Percentiles rank a stretch among this genome's conserved stretches.
These are phyloP conservation scores for Aldabrachelys gigantea DNA, from an alignment of 2,113 vertebrate species.

Conservation along the genomic window DNA sequence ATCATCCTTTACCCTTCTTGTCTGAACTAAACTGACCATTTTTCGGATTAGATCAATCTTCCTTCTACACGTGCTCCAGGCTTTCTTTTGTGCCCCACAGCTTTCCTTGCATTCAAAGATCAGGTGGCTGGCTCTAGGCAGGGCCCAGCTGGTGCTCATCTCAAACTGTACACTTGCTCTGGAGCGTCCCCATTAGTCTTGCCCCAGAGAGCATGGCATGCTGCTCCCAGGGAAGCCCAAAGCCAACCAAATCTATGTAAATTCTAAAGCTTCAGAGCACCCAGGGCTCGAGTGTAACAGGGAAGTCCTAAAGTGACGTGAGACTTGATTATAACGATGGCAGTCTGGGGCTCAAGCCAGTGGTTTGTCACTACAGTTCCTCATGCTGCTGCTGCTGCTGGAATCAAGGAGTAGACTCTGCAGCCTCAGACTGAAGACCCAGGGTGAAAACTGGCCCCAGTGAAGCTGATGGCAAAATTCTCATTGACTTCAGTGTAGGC, in stretches of 20 bases:
- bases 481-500: not conserved
- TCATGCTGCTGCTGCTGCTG: slow-evolving; percentile 25
- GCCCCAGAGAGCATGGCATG: not conserved
- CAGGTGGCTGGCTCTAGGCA: slow-evolving; percentile 64
- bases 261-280: not conserved
- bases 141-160: slow-evolving; percentile 49
- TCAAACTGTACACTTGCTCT: not conserved
- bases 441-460: not conserved
- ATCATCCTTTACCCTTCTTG: slow-evolving; percentile 6
- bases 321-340: slow-evolving; percentile 20
- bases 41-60: slow-evolving; percentile 57
- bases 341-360: slow-evolving; percentile 44
- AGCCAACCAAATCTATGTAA: not conserved
- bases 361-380: slow-evolving; percentile 66
- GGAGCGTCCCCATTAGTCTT: slow-evolving; percentile 44
- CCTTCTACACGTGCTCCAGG: slow-evolving; percentile 42
- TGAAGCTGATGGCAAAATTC: not conserved
- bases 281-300: slow-evolving; percentile 37
- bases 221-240: slow-evolving; percentile 52
- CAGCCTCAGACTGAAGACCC: not conserved
- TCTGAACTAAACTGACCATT: slow-evolving; percentile 20
- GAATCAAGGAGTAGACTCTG: not conserved
- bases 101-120: not conserved
- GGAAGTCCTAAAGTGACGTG: slow-evolving; percentile 26
- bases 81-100: slow-evolving; percentile 39